These are phyloP conservation scores for Pocillopora meandrina DNA, from an alignment of 92 coral and sea anemone genomes.

Conservation along the genomic window DNA sequence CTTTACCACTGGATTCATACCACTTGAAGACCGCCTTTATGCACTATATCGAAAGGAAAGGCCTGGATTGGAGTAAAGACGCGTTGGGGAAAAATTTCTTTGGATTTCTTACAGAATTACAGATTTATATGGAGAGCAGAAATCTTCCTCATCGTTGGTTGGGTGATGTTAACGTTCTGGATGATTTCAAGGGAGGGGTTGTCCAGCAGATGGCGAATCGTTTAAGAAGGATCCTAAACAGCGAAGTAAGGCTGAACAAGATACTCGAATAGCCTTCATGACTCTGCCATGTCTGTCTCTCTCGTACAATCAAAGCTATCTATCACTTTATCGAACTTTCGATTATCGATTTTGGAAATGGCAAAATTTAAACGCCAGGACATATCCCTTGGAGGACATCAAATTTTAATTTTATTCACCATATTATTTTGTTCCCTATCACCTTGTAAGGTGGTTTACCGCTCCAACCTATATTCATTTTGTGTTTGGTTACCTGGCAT, in stretches of 20 bases:
- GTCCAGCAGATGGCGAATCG: slow-evolving; percentile 56
- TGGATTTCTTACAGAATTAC: not conserved
- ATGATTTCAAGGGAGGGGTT: not conserved
- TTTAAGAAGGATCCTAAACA: slow-evolving; percentile 34
- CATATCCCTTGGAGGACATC: too few relatives aligned
- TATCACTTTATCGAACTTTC: too few relatives aligned
- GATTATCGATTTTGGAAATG: too few relatives aligned
- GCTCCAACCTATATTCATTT: too few relatives aligned
- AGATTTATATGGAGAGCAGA: not conserved
- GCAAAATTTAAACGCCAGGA: too few relatives aligned
- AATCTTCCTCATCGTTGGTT: not conserved
- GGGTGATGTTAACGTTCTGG: not conserved
- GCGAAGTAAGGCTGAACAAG: slow-evolving; percentile 39
- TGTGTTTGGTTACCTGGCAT: too few relatives aligned
- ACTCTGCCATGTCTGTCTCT: too few relatives aligned
- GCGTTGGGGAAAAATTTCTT: slow-evolving; percentile 15
- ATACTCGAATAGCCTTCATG: slow-evolving; percentile 10
- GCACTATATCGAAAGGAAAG: slow-evolving; percentile 4
- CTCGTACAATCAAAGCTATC: too few relatives aligned
- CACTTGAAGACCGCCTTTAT: slow-evolving; percentile 79
- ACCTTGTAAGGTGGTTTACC: too few relatives aligned
- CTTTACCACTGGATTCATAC: slow-evolving; percentile 57
- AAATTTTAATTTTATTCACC: too few relatives aligned
- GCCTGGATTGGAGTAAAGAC: not conserved
- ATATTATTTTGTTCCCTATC: too few relatives aligned